phyloP scores from a whole-genome alignment of 2,113 vertebrate species.

The Amblyopsis rosae region DNA sequence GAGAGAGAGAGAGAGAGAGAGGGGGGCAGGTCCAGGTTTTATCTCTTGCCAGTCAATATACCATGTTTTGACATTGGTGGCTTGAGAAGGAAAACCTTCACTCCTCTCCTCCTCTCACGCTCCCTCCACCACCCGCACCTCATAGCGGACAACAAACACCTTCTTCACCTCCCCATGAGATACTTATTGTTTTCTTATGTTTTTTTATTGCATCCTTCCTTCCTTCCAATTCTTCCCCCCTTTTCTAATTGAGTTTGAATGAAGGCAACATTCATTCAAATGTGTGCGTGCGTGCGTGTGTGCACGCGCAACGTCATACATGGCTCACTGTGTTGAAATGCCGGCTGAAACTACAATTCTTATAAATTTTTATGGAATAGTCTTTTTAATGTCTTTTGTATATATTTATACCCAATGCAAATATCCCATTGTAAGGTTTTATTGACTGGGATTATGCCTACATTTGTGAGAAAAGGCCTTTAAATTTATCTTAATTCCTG shows the following conservation, averaged over 20 bases:
- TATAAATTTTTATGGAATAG: no score
- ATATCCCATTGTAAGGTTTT: no score
- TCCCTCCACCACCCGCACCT: not conserved
- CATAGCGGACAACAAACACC: not conserved
- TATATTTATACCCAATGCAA: no score
- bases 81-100: constrained; percentile 76
- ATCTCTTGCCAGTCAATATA: constrained; percentile 71
- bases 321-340: no score
- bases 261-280: no score
- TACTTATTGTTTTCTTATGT: not conserved
- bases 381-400: no score
- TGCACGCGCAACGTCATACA: not conserved
- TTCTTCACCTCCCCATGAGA: not conserved
- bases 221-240: constrained; percentile 47
- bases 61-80: constrained; percentile 83
- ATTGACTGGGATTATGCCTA: not conserved
- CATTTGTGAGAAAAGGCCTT: not conserved
- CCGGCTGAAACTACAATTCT: no score
- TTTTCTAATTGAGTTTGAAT: no score
- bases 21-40: constrained; percentile 48
- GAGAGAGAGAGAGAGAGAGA: constrained; percentile 8
- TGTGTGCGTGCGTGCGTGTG: not conserved
- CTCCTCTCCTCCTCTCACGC: not conserved
- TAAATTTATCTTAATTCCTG: not conserved
- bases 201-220: constrained; percentile 37